phyloP scores from a whole-genome alignment of 2,888 invertebrate species.

The Limnephilus marmoratus region DNA sequence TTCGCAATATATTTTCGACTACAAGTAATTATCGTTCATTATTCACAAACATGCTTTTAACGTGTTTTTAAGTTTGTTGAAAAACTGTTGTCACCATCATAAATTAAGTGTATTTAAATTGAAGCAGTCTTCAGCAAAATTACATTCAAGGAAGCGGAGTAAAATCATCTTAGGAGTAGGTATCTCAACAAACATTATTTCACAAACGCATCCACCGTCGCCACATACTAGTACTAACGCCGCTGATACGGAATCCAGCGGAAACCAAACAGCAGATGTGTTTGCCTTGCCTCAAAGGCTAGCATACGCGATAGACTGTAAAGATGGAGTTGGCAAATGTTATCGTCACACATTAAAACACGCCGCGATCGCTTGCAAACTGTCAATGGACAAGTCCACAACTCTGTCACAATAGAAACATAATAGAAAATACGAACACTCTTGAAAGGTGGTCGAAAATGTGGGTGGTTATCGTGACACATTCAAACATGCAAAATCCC shows the following conservation, averaged over 20 bases:
- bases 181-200: not conserved
- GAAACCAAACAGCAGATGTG: conserved; percentile 36
- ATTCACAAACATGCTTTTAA: no score
- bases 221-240: not conserved
- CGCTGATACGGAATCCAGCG: not conserved
- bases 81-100: not conserved
- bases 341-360: conserved; percentile 4
- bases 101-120: not conserved
- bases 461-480: not conserved
- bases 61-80: no score
- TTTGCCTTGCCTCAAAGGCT: conserved; percentile 14
- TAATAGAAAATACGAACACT: not conserved
- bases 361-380: conserved; percentile 2
- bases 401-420: not conserved
- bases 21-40: no score
- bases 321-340: conserved; percentile 1
- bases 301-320: conserved; percentile 24
- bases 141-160: not conserved
- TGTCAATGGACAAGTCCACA: not conserved
- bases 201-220: not conserved
- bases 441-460: not conserved
- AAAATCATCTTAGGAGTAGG: not conserved
- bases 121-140: not conserved
- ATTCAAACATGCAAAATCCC: no score
- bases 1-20: no score